Base-by-base conservation (phyloP, 2,888 invertebrate species). In the Dicycla oo region DNA sequence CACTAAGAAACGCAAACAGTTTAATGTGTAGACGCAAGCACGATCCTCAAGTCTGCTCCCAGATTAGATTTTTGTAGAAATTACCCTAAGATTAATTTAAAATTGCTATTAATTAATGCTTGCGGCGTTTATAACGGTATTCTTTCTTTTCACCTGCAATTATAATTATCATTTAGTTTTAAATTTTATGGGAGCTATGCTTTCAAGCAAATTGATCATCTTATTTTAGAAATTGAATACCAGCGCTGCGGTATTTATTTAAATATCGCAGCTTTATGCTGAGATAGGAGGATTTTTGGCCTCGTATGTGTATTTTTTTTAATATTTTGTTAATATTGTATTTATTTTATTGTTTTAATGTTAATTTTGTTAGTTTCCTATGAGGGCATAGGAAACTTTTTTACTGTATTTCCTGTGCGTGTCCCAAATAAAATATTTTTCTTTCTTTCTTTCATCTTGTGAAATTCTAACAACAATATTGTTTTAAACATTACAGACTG, bases 1-100 rank as follows among this genome's bases (percentile, higher is more conserved):
- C 71, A 62, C 67, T 75, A 63, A 61, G 73, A 70, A 87, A 81
- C 30, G 76, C 73, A 83, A 83, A 78, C 30, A 69, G 62, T 76
- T 80, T 69, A 15, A 73, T 63, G 43, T 34, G 26, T 51, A 23
- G 34, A n/a, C n/a, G 56, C n/a, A 49, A 78, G 63, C 53, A 38
- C n/a, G 54, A 49, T 43, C 18, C 6, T n/a, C n/a, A 23, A 64
- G 34, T 53, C 15, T 10, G 11, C 34, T 23, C 7, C 7, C n/a
- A 49, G 56, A 30, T 47, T 45, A 54, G 10, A 34, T 73, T 38
- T 73, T 47, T 26, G 47, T 15, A 61, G 20, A 60, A 72, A 75
- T 65, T 66, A 53, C 13, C 51, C 3, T 23, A 38, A 10, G 7
- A 38, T 58, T 73, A n/a, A 45, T 73, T 53, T 13, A 38, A 60